phyloP scores from a whole-genome alignment of 1,140 invertebrate species.

The Solenopsis fugax region DNA sequence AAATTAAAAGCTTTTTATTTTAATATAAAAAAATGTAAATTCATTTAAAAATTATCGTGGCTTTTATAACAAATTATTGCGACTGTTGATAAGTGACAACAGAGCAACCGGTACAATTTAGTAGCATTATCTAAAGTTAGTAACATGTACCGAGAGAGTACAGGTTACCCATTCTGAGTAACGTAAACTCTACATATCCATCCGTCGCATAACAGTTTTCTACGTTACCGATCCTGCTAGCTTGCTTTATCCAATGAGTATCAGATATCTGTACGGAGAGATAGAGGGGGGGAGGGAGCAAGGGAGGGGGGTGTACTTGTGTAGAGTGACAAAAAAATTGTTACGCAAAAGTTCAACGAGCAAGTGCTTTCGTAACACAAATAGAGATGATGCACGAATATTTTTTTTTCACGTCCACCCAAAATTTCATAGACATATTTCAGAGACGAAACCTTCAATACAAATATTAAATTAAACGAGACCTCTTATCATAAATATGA shows the following conservation, averaged over 20 bases:
- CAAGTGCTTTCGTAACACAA: not conserved
- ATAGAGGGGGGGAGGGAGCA: no score
- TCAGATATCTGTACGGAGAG: no score
- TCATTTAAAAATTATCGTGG: not conserved
- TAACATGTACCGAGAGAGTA: not conserved
- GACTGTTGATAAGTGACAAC: not conserved
- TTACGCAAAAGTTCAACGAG: conserved; percentile 27
- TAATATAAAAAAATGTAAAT: not conserved
- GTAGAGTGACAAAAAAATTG: conserved; percentile 6
- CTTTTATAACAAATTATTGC: not conserved
- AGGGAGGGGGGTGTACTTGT: not conserved
- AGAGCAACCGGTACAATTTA: not conserved
- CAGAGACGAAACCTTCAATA: not conserved
- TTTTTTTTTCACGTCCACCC: not conserved
- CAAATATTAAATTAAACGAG: not conserved
- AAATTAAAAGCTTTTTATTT: conserved; percentile 17
- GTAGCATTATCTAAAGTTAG: not conserved
- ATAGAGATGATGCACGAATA: not conserved
- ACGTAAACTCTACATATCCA: conserved; percentile 1
- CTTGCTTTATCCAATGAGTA: conserved; percentile 4
- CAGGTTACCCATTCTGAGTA: not conserved
- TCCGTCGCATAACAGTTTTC: not conserved
- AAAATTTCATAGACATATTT: not conserved
- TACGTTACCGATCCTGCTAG: not conserved
- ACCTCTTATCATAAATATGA: not conserved